These are phyloP conservation scores for Spodoptera exigua DNA, from an alignment of 2,888 invertebrate species.

Conservation along the genomic window DNA sequence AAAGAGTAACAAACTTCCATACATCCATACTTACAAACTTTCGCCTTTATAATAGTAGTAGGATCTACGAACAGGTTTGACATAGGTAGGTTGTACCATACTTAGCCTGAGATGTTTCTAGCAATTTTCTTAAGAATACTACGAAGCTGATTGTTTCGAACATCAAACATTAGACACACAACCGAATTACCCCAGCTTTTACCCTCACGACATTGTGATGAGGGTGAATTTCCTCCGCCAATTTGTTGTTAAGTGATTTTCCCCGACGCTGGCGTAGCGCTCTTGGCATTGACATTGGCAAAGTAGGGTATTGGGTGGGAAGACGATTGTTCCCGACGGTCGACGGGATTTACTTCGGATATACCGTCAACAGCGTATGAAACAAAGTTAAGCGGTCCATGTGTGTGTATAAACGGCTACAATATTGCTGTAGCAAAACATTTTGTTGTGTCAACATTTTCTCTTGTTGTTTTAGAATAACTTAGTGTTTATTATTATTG, in stretches of 20 bases:
- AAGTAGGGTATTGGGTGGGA: constrained; percentile 48
- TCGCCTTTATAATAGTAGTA: too few relatives aligned
- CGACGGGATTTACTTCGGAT: constrained; percentile 28
- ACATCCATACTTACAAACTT: too few relatives aligned
- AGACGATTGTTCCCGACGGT: constrained; percentile 38
- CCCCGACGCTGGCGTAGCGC: constrained; percentile 35
- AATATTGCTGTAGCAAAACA: constrained; percentile 8
- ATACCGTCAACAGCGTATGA: constrained; percentile 27
- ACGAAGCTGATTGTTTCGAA: constrained; percentile 4
- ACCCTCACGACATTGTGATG: constrained; percentile 53
- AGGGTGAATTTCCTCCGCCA: constrained; percentile 49
- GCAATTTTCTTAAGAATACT: neutral
- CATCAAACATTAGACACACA: constrained; percentile 37
- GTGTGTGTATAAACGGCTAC: constrained; percentile 4
- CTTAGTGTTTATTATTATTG: too few relatives aligned
- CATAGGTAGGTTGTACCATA: too few relatives aligned
- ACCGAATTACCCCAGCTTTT: constrained; percentile 51
- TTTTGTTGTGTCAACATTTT: constrained; percentile 8
- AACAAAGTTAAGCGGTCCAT: constrained; percentile 40
- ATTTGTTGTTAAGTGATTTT: constrained; percentile 52
- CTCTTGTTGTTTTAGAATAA: too few relatives aligned
- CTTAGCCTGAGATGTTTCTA: too few relatives aligned
- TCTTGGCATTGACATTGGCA: constrained; percentile 61
- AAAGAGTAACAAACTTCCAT: too few relatives aligned
- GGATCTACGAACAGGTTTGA: too few relatives aligned